Evolutionary conservation across 2,888 invertebrate species (phyloP).

Genomic region (Oithona nana): DNA sequence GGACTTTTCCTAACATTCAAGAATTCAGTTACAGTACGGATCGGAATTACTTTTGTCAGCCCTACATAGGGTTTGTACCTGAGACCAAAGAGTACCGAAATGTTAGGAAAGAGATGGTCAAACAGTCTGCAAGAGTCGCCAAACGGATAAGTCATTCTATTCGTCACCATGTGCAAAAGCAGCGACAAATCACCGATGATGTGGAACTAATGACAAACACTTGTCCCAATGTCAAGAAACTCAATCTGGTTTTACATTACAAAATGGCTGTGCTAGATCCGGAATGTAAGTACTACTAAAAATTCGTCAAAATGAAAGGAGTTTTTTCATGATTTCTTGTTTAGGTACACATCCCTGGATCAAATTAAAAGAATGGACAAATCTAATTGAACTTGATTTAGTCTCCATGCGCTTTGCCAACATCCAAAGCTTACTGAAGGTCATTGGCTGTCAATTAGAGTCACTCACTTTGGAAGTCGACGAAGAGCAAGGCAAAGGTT

Average conservation of each 20-base stretch:
- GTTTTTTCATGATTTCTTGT: background rate
- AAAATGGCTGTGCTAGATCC: constrained; percentile 1
- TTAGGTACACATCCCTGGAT: background rate
- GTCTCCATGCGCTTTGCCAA: constrained; percentile 14
- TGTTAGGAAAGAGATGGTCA: constrained; percentile 16
- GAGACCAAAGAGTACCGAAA: constrained; percentile 15
- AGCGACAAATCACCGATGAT: constrained; percentile 1
- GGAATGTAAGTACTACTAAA: background rate
- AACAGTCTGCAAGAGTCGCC: constrained; percentile 1
- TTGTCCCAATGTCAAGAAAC: constrained; percentile 14
- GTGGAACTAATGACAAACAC: background rate
- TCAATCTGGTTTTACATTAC: constrained; percentile 16
- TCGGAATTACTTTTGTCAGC: constrained; percentile 15
- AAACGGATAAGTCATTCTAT: constrained; percentile 7
- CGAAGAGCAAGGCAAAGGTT: constrained; percentile 15
- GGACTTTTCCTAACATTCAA: background rate
- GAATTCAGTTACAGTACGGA: constrained; percentile 16
- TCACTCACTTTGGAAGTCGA: constrained; percentile 8
- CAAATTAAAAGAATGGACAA: background rate
- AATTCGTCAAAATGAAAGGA: background rate
- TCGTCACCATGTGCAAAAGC: constrained; percentile 9
- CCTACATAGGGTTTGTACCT: constrained; percentile 16
- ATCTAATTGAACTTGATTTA: constrained; percentile 4
- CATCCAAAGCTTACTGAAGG: constrained; percentile 2
- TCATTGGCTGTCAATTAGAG: constrained; percentile 8